phyloP scores from a whole-genome alignment of 2,888 invertebrate genomes.

The Rotaria macrura region DNA sequence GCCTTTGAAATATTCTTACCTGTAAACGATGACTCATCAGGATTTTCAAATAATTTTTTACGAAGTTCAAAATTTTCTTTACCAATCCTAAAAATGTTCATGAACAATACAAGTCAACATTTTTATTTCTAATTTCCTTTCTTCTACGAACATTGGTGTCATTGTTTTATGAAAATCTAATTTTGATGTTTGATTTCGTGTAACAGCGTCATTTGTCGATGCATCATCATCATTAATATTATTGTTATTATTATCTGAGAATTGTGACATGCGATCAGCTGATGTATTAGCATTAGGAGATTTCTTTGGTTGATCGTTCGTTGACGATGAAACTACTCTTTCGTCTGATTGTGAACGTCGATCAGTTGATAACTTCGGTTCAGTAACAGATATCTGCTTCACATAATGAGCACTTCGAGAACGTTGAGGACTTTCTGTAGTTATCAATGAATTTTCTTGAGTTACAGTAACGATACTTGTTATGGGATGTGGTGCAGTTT shows the following conservation, averaged over 20 bases:
- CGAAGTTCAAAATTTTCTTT: constrained; percentile 16
- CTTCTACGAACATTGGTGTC: not conserved
- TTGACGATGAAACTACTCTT: not conserved
- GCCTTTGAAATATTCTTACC: not conserved
- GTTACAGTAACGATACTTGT: not conserved
- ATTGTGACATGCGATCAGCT: not conserved
- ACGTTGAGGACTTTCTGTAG: not conserved
- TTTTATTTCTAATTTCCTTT: not conserved
- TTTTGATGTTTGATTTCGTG: not conserved
- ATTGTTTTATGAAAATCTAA: constrained; percentile 2
- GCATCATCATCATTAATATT: not conserved
- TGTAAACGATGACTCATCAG: not conserved
- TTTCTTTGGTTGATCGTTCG: not conserved
- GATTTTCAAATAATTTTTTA: not conserved
- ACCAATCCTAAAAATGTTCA: not conserved
- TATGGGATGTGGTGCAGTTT: not conserved
- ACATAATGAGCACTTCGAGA: not conserved
- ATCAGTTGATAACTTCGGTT: not conserved
- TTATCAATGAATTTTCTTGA: not conserved
- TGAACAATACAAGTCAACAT: not conserved
- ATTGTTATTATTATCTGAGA: not conserved
- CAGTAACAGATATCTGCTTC: not conserved
- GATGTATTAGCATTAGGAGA: not conserved
- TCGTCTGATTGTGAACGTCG: not conserved
- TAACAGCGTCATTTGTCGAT: not conserved